Base-by-base conservation (phyloP, 2,797 vertebrate species). In the Mionectes olivaceus region DNA sequence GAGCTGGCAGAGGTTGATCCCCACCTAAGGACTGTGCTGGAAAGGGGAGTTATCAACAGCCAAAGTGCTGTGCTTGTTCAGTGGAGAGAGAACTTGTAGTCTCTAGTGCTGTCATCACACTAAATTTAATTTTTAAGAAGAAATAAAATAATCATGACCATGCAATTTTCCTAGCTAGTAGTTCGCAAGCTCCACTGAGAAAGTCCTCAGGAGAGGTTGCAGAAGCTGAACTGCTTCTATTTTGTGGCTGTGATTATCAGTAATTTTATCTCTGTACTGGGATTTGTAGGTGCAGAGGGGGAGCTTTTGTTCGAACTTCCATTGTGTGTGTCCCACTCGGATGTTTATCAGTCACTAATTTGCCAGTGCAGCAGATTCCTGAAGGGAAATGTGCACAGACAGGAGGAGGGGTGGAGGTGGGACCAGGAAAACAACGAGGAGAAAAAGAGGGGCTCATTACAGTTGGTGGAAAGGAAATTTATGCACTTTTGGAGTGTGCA, bases 331-430 rank as follows among this genome's bases (percentile, higher is more conserved):
- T 91, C 91, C 83, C 55, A 56, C 28, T 50, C 43, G 4, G 64
- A 1, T 53, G 33, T 85, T 91, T 91, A 50, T 80, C 83, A 43
- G 33, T 59, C 0, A 0, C 50, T 90, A 30, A 93, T 89, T 84
- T 95, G 88, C 82, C 57, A 61, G 1, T 47, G 63, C 89, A 91
- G 90, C 91, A 95, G n/a, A 83, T 94, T 95, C 87, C 80, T 92
- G 84, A 90, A 89, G 82, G 56, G n/a, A 94, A 93, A 44, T 28
- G 5, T 2, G 0, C 52, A 19, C 41, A 87, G 55, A 52, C 55
- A 87, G 89, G 92, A 89, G 84, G 76, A 91, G 75, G 57, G 55
- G 24, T 74, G 37, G 81, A 79, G 63, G 52, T 84, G 67, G 56
- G 50, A 80, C 69, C 65, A 82, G 37, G 61, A 75, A 81, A 76